These are phyloP conservation scores for Dolichopus griseipennis DNA, from an alignment of 2,888 invertebrate species.

Conservation along the genomic window DNA sequence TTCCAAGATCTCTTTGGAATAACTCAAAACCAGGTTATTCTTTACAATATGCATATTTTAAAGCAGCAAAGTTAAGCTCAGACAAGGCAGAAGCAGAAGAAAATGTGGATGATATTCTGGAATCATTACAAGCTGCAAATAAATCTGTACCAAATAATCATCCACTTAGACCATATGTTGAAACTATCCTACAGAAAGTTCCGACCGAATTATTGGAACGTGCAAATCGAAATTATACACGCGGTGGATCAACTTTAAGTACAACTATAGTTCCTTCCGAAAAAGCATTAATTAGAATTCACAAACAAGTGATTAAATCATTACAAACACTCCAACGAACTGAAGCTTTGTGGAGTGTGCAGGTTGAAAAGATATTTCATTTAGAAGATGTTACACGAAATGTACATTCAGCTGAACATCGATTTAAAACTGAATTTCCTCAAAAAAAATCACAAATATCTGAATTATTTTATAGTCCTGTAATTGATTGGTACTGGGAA, in stretches of 20 bases:
- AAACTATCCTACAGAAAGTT: conserved; percentile 82
- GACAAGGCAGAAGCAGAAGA: conserved; percentile 98
- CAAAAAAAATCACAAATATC: conserved; percentile 51
- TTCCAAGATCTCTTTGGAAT: conserved; percentile 86
- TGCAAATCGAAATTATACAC: conserved; percentile 52
- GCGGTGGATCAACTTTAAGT: conserved; percentile 45
- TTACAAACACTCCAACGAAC: conserved; percentile 87
- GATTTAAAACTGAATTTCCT: conserved; percentile 63
- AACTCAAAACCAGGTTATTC: conserved; percentile 77
- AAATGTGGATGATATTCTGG: conserved; percentile 86
- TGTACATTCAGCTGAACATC: conserved; percentile 48
- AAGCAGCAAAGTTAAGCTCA: conserved; percentile 84
- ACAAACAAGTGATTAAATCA: conserved; percentile 86
- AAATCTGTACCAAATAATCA: conserved; percentile 67
- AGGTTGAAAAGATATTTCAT: conserved; percentile 68
- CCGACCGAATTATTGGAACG: conserved; percentile 69
- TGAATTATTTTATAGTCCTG: conserved; percentile 56
- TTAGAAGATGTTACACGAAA: conserved; percentile 85
- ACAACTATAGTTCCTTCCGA: conserved; percentile 64
- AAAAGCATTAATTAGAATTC: conserved; percentile 79
- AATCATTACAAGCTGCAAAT: conserved; percentile 77
- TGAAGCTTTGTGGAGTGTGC: conserved; percentile 86
- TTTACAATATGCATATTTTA: conserved; percentile 81
- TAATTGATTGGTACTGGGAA: conserved; percentile 93
- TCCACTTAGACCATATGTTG: conserved; percentile 68